A percentile compares a stretch with the other conserved stretches of the same genome.
Conservation (phyloP, 2,797 vertebrate genomes). For the Eulemur albifrons region DNA sequence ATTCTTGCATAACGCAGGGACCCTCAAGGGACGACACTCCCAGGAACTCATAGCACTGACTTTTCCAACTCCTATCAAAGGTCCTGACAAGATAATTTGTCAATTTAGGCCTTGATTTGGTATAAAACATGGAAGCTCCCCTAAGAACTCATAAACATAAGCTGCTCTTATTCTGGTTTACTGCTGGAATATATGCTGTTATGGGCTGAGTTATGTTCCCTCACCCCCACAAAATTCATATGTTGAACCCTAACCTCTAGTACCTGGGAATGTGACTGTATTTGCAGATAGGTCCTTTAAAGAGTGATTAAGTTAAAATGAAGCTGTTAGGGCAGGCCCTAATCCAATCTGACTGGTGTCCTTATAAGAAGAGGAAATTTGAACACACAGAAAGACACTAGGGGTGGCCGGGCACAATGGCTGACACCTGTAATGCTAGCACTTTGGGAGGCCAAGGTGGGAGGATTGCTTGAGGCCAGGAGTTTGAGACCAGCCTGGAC, state of each 20-base stretch:
- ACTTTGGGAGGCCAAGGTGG: background rate
- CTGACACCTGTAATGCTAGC: background rate
- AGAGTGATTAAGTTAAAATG: background rate
- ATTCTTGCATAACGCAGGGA: background rate
- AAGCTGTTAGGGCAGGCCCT: background rate
- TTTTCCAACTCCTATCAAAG: background rate
- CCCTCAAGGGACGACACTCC: background rate
- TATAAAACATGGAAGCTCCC: background rate
- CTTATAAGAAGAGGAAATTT: background rate
- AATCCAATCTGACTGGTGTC: background rate
- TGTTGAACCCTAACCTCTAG: background rate
- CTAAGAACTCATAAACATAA: background rate
- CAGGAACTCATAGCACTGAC: background rate
- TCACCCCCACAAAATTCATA: rapidly evolving
- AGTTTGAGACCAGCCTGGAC: background rate
- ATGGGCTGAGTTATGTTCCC: background rate
- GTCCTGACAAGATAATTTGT: background rate
- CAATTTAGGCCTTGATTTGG: background rate
- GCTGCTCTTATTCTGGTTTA: background rate
- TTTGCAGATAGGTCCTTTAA: background rate
- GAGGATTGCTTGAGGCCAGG: background rate
- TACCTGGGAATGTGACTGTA: background rate
- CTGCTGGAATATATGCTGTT: background rate
- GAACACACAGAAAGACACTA: background rate
- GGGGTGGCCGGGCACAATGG: rapidly evolving